These are phyloP conservation scores for Scaptomyza cyrtandrae DNA, from an alignment of 2,888 invertebrate genomes.

Conservation along the genomic window DNA sequence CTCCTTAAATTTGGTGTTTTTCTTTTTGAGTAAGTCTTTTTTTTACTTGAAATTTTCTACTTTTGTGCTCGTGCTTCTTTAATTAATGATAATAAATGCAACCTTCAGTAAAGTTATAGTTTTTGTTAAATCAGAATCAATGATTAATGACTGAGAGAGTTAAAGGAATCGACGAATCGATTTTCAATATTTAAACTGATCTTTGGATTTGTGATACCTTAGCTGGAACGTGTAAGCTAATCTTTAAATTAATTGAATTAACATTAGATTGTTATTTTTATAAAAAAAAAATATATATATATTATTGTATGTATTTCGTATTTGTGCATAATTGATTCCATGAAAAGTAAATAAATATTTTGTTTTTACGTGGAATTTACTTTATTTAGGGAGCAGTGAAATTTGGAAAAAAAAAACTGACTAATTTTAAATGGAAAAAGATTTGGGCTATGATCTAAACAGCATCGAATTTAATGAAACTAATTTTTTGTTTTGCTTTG, in stretches of 20 bases:
- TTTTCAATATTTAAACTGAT: neutral
- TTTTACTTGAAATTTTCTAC: conserved; percentile 7
- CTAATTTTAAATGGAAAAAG: conserved; percentile 22
- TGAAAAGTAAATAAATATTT: conserved; percentile 25
- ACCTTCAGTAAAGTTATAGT: conserved; percentile 38
- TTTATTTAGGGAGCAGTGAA: conserved; percentile 7
- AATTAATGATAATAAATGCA: conserved; percentile 61
- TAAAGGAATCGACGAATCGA: conserved; percentile 7
- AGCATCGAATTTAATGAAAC: conserved; percentile 10
- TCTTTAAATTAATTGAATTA: conserved; percentile 49
- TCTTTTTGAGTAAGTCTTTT: conserved; percentile 7
- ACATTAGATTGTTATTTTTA: conserved; percentile 38
- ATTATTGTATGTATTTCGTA: neutral
- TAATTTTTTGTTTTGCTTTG: neutral
- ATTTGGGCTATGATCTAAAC: conserved; percentile 2
- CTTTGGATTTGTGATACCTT: neutral
- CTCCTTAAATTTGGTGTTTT: conserved; percentile 34
- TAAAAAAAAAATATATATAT: neutral
- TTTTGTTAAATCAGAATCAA: conserved; percentile 25
- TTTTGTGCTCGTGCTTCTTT: conserved; percentile 14
- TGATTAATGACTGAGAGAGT: conserved; percentile 29
- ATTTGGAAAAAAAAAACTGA: conserved; percentile 4
- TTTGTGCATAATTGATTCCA: conserved; percentile 33
- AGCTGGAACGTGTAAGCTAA: neutral
- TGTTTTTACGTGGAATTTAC: conserved; percentile 7